Evolutionary conservation across 2,888 invertebrate genomes (phyloP).

Genomic region (Drosophila gaucha): DNA sequence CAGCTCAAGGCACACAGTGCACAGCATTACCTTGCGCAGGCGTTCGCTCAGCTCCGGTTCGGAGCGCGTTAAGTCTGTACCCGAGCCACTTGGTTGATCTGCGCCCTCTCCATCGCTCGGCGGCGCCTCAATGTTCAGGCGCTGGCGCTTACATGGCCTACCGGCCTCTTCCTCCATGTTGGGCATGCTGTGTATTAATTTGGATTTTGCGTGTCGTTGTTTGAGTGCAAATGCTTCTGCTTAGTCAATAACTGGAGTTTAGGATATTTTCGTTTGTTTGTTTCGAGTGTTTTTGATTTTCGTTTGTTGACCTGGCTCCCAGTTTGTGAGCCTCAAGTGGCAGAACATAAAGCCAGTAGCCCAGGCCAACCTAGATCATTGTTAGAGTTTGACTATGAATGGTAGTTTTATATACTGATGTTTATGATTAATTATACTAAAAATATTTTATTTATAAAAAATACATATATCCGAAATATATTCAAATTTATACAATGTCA

Average conservation of each 20-base stretch:
- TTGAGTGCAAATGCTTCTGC: background rate
- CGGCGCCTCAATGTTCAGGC: background rate
- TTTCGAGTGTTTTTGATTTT: conserved; percentile 9
- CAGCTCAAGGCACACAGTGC: conserved; percentile 49
- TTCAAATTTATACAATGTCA: too few relatives aligned
- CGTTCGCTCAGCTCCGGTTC: conserved; percentile 39
- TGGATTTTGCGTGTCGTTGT: background rate
- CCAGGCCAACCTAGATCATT: conserved; percentile 7
- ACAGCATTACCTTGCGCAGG: conserved; percentile 40
- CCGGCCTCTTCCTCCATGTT: background rate
- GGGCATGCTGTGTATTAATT: conserved; percentile 5
- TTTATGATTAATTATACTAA: too few relatives aligned
- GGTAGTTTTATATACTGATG: too few relatives aligned
- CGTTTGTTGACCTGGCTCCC: conserved; percentile 5
- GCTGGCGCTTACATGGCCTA: conserved; percentile 11
- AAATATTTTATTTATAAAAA: too few relatives aligned
- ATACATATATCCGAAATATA: too few relatives aligned
- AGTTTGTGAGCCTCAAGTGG: background rate
- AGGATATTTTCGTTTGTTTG: background rate
- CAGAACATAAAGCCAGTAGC: background rate
- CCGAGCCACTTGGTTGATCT: background rate
- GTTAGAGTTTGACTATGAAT: too few relatives aligned
- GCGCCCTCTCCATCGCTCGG: background rate
- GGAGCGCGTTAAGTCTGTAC: background rate
- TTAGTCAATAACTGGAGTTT: background rate